Base-by-base conservation (phyloP, 92 coral and sea anemone species). In the Paragorgia papillata region DNA sequence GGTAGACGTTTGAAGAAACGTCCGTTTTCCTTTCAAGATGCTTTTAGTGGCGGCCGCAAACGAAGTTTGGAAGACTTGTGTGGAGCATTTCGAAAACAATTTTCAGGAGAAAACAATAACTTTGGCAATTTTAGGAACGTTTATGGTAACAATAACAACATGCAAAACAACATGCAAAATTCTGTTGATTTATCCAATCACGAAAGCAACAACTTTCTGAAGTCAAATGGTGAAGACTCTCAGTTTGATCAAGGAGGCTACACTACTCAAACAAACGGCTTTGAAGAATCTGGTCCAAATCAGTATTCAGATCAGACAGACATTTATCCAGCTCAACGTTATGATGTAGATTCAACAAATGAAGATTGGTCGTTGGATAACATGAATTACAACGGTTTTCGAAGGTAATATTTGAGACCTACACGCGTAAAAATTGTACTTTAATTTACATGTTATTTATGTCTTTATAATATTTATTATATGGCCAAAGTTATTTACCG, bases 31-130 rank as follows among this genome's bases (percentile, higher is more conserved):
- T 7, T 6, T 15, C 14, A 46, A 46, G 53, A 46, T 46, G 2
- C 12, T 46, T 46, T 7, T 15, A 25, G 9, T 30, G 57, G 39
- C 7, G 50, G 63, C 13, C 63, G 62, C 32, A 46, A 64, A 5
- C n/a, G 78, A 71, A 71, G 64, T 54, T 40, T 71, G 1, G 64
- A 54, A 1, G 58, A 33, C 13, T 2, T 71, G 12, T 71, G 78
- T 39, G 20, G 30, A 0, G 41, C 18, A 35, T 31, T 71, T 55
- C 46, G 50, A 40, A 55, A 24, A 37, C 78, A 71, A 14, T 31
- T 24, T 55, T 1, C 64, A 17, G 62, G 37, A 71, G 33, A 51
- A 2, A 53, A 35, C 17, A 27, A 37, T 26, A 40, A 37, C 32
- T 37, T 64, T 19, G 71, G 27, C 5, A 40, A 40, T 15, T 37